Percentiles rank a stretch among this genome's conserved stretches.
phyloP scores from a whole-genome alignment of 2,113 vertebrate species.

The Gobius niger region DNA sequence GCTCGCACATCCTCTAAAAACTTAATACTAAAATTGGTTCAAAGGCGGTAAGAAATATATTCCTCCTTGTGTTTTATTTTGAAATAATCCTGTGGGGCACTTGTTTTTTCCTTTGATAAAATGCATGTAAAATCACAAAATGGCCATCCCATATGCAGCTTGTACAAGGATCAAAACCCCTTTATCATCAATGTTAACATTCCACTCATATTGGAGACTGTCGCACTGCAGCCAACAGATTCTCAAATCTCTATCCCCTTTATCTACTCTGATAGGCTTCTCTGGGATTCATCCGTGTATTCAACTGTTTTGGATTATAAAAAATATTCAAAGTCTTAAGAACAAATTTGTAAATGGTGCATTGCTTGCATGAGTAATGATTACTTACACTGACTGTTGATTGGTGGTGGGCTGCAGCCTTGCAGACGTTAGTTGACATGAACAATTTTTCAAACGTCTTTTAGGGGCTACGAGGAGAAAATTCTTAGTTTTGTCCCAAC shows the following conservation, averaged over 20 bases:
- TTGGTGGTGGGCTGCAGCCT: constrained; percentile 2
- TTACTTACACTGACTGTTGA: not conserved
- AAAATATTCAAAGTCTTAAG: not conserved
- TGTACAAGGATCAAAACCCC: constrained; percentile 25
- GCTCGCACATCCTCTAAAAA: constrained; percentile 87
- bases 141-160: constrained; percentile 51
- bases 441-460: constrained; percentile 5
- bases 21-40: constrained; percentile 87
- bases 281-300: constrained; percentile 8
- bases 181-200: constrained; percentile 74
- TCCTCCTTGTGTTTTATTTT: constrained; percentile 66
- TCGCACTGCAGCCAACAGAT: constrained; percentile 78
- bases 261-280: constrained; percentile 24
- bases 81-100: constrained; percentile 55
- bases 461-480: constrained; percentile 5
- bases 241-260: constrained; percentile 17
- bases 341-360: not conserved
- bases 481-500: constrained; percentile 17
- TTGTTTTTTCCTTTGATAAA: constrained; percentile 47
- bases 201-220: constrained; percentile 81
- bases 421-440: constrained; percentile 17
- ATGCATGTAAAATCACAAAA: constrained; percentile 65
- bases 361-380: not conserved
- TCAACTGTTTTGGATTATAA: constrained; percentile 4
- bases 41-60: constrained; percentile 86